Base-by-base conservation (phyloP, 2,113 vertebrate species). In the Diadophis punctatus region DNA sequence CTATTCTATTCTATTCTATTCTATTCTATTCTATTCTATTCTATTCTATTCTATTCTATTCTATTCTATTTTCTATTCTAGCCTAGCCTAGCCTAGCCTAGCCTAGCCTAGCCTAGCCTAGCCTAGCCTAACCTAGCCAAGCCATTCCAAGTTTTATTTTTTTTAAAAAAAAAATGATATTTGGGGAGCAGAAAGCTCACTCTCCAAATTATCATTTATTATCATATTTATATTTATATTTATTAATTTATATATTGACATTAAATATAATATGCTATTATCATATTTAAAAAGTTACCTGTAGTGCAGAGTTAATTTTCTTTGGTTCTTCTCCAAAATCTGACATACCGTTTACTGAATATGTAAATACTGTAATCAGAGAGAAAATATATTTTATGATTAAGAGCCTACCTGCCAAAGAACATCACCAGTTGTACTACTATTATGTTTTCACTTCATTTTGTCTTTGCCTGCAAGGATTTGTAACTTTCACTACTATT, bases 301-400 rank as follows among this genome's bases (percentile, higher is more conserved):
- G 97, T 97, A 99, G 98, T 97, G 90, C 96, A 53, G 97, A 97
- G 80, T 96, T 95, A 63, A 97, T 95, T 1, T 89, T 94, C 96
- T 98, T 98, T 94, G 96, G 97, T 96, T 98, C 98, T 89, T 98
- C 98, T 96, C 95, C 95, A 93, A 98, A 98, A 95, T 97, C 97
- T 51, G 98, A 98, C 1, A 97, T 98, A 94, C 98, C 98, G 0
- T 99, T 99, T 97, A 99, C 98, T 1, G 99, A 96, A 53, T 98
- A 98, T 12, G 98, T 97, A 96, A 99, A 99, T 95, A 99, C 99
- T 99, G 95, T 95, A 95, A 96, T 51, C 90, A 95, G 97, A 95
- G 85, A 96, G 23, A 94, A 8, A 25, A 27, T 34, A 46, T 23
- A 93, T 92, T 93, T 95, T 85, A 96, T 51, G 5, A 92, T 63